These are phyloP conservation scores for Carassius gibelio DNA, from an alignment of 2,113 vertebrate genomes.

Conservation along the genomic window DNA sequence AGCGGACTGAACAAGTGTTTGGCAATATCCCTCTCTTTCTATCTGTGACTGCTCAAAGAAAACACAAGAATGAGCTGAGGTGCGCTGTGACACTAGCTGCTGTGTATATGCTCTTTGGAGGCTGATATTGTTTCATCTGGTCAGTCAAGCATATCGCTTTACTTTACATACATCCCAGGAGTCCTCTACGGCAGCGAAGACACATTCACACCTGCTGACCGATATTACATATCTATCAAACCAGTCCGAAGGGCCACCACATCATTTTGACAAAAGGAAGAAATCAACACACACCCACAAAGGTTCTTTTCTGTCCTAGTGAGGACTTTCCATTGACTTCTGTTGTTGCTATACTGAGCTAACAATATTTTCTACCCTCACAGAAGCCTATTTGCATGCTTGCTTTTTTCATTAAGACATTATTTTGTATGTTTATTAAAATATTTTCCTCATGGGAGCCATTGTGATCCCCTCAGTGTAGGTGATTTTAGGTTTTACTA, in stretches of 20 bases:
- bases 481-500: not conserved
- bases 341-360: not conserved
- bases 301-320: too few relatives aligned
- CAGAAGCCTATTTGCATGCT: not conserved
- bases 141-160: conserved; percentile 50
- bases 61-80: not conserved
- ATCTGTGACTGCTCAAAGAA: conserved; percentile 15
- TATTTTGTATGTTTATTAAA: not conserved
- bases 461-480: not conserved
- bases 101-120: conserved; percentile 29
- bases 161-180: conserved; percentile 38
- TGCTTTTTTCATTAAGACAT: not conserved
- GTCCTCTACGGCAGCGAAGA: conserved; percentile 5
- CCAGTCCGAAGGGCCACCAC: not conserved
- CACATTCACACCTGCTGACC: conserved; percentile 43
- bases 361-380: not conserved
- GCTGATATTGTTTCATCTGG: conserved; percentile 53
- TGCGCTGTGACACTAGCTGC: conserved; percentile 44
- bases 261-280: conserved; percentile 1
- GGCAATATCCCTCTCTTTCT: not conserved
- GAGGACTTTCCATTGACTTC: not conserved
- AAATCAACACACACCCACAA: not conserved
- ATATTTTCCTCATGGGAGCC: not conserved
- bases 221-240: conserved; percentile 46
- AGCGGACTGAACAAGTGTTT: not conserved